phyloP scores from a whole-genome alignment of 2,888 invertebrate species.

The Criorhina ranunculi region DNA sequence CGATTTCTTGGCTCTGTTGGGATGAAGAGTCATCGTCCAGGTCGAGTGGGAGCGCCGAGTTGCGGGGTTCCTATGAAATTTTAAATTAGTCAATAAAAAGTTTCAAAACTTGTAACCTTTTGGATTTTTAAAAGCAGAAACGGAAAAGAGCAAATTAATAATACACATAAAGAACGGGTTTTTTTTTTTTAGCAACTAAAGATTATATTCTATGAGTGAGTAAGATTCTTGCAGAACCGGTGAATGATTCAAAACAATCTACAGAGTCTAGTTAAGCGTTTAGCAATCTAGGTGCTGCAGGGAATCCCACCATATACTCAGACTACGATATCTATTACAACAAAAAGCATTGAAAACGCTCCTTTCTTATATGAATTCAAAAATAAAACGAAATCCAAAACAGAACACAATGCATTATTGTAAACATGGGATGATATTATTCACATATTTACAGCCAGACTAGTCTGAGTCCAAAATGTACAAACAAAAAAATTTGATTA shows the following conservation, averaged over 20 bases:
- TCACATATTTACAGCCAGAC: constrained; percentile 78
- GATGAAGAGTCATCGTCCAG: constrained; percentile 96
- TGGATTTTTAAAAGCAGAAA: constrained; percentile 38
- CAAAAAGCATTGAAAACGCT: constrained; percentile 10
- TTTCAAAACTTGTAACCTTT: background rate
- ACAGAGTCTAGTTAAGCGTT: constrained; percentile 13
- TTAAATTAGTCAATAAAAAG: constrained; percentile 20
- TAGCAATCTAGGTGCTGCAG: constrained; percentile 24
- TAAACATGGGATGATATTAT: constrained; percentile 58
- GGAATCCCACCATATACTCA: constrained; percentile 13
- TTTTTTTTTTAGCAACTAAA: constrained; percentile 19
- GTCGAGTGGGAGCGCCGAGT: constrained; percentile 94
- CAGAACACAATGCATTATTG: constrained; percentile 31
- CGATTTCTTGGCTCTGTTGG: constrained; percentile 92
- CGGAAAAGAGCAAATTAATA: constrained; percentile 43
- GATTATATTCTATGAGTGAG: constrained; percentile 17
- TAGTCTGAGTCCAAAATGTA: constrained; percentile 78
- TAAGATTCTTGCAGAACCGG: constrained; percentile 36
- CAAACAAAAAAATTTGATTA: constrained; percentile 57
- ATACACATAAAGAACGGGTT: constrained; percentile 36
- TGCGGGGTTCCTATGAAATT: constrained; percentile 91
- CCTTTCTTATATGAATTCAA: constrained; percentile 17
- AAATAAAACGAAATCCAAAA: constrained; percentile 77
- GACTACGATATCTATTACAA: constrained; percentile 12
- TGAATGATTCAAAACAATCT: constrained; percentile 6